Conservation (phyloP, 1,140 invertebrate species). For the Marisa cornuarietis region DNA sequence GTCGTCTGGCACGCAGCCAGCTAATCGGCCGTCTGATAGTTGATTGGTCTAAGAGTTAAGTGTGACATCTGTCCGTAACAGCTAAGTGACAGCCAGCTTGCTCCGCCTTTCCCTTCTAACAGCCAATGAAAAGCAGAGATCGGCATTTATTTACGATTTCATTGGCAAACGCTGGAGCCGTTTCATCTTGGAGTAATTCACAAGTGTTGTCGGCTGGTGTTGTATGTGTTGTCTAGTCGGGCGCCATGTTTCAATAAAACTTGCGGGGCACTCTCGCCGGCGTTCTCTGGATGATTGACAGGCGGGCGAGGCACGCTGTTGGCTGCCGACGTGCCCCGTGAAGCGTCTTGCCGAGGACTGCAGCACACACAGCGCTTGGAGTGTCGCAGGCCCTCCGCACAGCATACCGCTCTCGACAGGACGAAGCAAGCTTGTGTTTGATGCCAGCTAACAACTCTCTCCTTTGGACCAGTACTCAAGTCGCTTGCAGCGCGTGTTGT, state of each 20-base stretch:
- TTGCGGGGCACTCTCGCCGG: slow-evolving; percentile 38
- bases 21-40: slow-evolving; percentile 56
- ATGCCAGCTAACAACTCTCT: no score
- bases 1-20: slow-evolving; percentile 58
- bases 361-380: slow-evolving; percentile 1
- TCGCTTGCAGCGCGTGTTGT: background rate
- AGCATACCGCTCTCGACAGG: no score
- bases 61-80: slow-evolving; percentile 21
- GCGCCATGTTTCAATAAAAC: slow-evolving; percentile 57
- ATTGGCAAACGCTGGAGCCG: slow-evolving; percentile 53
- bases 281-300: slow-evolving; percentile 51
- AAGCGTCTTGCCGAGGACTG: slow-evolving; percentile 15
- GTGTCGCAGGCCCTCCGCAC: no score
- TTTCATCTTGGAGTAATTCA: slow-evolving; percentile 56
- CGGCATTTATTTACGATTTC: slow-evolving; percentile 48
- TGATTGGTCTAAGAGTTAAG: slow-evolving; percentile 53
- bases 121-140: slow-evolving; percentile 50
- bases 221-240: slow-evolving; percentile 51
- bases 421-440: no score
- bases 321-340: slow-evolving; percentile 12
- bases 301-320: slow-evolving; percentile 26
- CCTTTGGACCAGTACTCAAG: background rate
- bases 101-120: slow-evolving; percentile 46
- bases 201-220: slow-evolving; percentile 52
- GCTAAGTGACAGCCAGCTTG: slow-evolving; percentile 3